Conservation (phyloP, 2,797 vertebrate genomes). For the Takifugu rubripes region DNA sequence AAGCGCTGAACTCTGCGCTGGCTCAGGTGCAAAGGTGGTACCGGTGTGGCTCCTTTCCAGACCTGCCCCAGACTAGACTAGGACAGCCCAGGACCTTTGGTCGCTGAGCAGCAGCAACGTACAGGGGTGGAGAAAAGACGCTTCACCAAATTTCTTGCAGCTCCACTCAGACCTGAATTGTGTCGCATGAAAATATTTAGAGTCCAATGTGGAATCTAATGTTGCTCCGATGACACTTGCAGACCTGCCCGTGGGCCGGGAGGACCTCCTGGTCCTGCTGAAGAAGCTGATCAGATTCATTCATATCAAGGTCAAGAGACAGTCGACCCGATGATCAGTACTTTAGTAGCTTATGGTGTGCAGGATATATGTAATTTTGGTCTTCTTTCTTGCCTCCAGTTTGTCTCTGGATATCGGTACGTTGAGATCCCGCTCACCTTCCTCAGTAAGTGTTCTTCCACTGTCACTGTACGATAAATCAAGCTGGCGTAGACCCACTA, state of each 20-base stretch:
- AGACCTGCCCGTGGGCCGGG: constrained; percentile 88
- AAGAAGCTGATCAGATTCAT: constrained; percentile 91
- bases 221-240: constrained; percentile 15
- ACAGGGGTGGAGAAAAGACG: no score
- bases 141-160: no score
- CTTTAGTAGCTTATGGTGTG: neutral
- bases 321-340: neutral
- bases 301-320: constrained; percentile 83
- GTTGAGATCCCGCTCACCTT: constrained; percentile 87
- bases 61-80: no score
- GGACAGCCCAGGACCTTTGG: no score
- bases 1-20: no score
- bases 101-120: no score
- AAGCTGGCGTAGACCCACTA: neutral
- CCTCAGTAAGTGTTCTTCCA: constrained; percentile 83
- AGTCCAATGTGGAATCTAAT: neutral
- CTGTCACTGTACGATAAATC: neutral
- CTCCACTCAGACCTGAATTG: neutral
- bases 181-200: neutral
- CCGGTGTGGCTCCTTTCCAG: no score
- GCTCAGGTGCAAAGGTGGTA: no score
- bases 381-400: constrained; percentile 71
- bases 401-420: constrained; percentile 82
- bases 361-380: neutral
- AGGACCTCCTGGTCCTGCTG: constrained; percentile 84